A percentile compares a stretch with the other conserved stretches of the same genome.
Evolutionary conservation across 2,888 invertebrate species (phyloP).

Genomic region (Himalopsyche tibetana): DNA sequence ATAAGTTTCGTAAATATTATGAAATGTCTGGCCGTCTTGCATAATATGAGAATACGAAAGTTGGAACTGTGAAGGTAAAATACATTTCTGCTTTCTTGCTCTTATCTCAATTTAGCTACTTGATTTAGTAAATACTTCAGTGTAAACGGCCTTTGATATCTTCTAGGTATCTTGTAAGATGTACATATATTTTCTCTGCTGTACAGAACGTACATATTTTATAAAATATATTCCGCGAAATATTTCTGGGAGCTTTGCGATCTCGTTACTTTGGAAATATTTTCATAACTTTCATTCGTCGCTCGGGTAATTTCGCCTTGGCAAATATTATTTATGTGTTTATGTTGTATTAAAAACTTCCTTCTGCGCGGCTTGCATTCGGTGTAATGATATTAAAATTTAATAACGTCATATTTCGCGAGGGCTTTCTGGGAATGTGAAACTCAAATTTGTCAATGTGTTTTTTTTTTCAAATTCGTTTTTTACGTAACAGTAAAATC

Average conservation of each 20-base stretch:
- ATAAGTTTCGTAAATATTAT: too few species aligned
- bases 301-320: slow-evolving; percentile 10
- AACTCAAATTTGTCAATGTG: neutral
- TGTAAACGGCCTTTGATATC: too few species aligned
- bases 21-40: too few species aligned
- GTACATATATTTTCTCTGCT: neutral
- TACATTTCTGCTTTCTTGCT: too few species aligned
- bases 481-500: neutral
- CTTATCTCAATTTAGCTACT: too few species aligned
- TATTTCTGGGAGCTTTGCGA: neutral
- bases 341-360: slow-evolving; percentile 31
- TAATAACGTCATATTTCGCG: slow-evolving; percentile 26
- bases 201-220: neutral
- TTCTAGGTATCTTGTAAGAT: too few species aligned
- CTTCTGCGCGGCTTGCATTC: slow-evolving; percentile 8
- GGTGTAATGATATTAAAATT: neutral
- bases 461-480: neutral
- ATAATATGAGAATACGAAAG: too few species aligned
- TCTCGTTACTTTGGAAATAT: slow-evolving; percentile 9
- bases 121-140: too few species aligned
- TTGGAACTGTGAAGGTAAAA: too few species aligned
- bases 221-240: neutral
- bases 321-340: slow-evolving; percentile 30
- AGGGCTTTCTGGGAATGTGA: neutral
- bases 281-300: slow-evolving; percentile 22